These are phyloP conservation scores for Myodes glareolus DNA, from an alignment of 2,113 vertebrate species.

Conservation along the genomic window DNA sequence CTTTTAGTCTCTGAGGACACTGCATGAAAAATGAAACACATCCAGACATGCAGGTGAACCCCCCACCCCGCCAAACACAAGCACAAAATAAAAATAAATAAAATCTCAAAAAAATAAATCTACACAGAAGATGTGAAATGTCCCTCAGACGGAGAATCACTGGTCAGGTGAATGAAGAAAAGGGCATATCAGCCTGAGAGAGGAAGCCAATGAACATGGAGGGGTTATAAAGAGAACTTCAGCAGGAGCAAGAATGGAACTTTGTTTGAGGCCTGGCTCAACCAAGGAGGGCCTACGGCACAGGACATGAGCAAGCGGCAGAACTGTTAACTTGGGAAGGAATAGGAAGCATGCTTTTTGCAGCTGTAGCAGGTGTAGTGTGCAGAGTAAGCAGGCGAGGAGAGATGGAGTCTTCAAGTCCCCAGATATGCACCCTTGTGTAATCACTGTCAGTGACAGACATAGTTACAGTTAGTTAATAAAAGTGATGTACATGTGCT, in stretches of 20 bases:
- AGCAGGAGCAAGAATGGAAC: neutral
- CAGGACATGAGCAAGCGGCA: neutral
- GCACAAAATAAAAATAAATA: neutral
- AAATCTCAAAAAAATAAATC: neutral
- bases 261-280: neutral
- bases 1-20: neutral
- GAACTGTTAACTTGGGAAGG: neutral
- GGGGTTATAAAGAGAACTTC: neutral
- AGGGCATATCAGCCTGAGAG: neutral
- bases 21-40: neutral
- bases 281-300: neutral
- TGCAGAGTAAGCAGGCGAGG: neutral
- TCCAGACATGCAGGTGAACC: neutral
- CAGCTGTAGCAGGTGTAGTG: neutral
- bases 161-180: slow-evolving; percentile 5
- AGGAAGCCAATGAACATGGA: neutral
- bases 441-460: neutral
- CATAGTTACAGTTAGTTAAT: neutral
- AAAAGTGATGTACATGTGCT: neutral
- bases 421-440: neutral
- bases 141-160: neutral
- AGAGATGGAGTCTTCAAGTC: slow-evolving; percentile 4
- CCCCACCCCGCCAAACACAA: too few relatives aligned
- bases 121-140: neutral
- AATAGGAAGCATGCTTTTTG: neutral